These are phyloP conservation scores for Chitala chitala DNA, from an alignment of 2,113 vertebrate genomes.

Conservation along the genomic window DNA sequence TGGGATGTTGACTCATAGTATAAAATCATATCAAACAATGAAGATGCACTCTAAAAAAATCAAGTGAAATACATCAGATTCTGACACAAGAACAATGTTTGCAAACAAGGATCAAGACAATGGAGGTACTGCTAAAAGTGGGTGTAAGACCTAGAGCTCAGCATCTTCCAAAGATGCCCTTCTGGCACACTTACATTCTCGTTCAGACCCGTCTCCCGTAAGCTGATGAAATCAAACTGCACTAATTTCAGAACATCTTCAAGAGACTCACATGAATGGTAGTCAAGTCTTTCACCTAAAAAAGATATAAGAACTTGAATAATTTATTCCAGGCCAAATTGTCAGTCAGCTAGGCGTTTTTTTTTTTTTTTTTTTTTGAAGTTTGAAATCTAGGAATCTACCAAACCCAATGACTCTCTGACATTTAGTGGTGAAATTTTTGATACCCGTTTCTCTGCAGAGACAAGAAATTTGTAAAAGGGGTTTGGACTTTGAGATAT, in stretches of 20 bases:
- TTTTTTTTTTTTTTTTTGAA: constrained; percentile 18
- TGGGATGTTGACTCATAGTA: constrained; percentile 67
- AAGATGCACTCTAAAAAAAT: constrained; percentile 59
- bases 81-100: constrained; percentile 25
- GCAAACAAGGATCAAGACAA: not conserved
- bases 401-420: constrained; percentile 26
- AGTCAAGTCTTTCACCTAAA: constrained; percentile 69
- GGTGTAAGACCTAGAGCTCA: not conserved
- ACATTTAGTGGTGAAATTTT: constrained; percentile 17
- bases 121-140: no score
- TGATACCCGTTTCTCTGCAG: not conserved
- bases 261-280: constrained; percentile 66
- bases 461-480: constrained; percentile 10
- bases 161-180: constrained; percentile 40
- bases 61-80: constrained; percentile 4
- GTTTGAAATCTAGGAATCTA: constrained; percentile 34
- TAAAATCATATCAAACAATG: constrained; percentile 69
- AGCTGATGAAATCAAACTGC: constrained; percentile 69
- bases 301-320: constrained; percentile 58
- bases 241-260: constrained; percentile 68
- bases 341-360: constrained; percentile 38
- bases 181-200: constrained; percentile 69
- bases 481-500: constrained; percentile 15
- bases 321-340: constrained; percentile 52
- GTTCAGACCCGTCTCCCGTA: constrained; percentile 64